Percentiles rank a stretch among this genome's conserved stretches.
These are phyloP conservation scores for Monarcha castaneiventris DNA, from an alignment of 2,113 vertebrate species.

Conservation along the genomic window DNA sequence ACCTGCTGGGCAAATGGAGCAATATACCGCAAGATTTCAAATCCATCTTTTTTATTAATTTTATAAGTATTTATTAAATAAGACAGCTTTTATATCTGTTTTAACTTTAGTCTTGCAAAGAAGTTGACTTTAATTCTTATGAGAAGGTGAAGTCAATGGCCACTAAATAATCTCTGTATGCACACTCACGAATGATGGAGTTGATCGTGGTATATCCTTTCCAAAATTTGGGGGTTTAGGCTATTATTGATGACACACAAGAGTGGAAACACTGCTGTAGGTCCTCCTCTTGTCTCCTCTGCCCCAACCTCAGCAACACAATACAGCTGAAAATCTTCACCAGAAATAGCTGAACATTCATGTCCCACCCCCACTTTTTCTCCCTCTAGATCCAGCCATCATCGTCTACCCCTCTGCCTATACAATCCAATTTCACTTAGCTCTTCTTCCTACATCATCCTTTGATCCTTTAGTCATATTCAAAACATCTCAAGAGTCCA, in stretches of 20 bases:
- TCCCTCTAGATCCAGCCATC: background rate
- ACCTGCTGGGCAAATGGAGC: background rate
- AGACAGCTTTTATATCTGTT: background rate
- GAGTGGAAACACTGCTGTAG: background rate
- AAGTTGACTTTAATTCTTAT: background rate
- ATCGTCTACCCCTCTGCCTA: background rate
- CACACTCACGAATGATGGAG: accelerated
- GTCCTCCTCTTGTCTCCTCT: background rate
- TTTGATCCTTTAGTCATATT: background rate
- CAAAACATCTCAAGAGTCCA: background rate
- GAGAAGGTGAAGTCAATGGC: background rate
- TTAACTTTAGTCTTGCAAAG: background rate
- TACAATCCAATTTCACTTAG: background rate
- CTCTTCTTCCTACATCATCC: background rate
- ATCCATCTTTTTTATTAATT: background rate
- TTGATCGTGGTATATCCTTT: background rate
- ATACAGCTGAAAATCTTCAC: background rate
- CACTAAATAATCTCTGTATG: background rate
- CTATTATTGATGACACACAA: background rate
- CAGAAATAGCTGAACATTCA: background rate
- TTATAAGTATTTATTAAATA: background rate
- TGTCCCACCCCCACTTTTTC: background rate
- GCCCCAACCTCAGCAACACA: background rate
- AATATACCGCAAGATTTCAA: background rate
- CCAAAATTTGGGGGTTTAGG: background rate